Conservation (phyloP, 2,888 invertebrate species). For the Beris morrisii region DNA sequence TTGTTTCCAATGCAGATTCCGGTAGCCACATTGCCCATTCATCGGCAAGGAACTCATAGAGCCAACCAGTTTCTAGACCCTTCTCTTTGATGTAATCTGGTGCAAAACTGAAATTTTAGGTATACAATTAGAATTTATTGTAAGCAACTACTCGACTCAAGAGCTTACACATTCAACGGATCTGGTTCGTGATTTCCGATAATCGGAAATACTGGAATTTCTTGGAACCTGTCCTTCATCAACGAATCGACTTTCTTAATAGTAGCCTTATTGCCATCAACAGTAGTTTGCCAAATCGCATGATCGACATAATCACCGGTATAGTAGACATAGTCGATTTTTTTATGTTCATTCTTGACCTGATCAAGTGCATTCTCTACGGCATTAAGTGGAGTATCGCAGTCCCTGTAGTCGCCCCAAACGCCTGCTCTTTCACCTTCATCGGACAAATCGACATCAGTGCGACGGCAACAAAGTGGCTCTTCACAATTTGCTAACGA, state of each 20-base stretch:
- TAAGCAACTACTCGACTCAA: neutral
- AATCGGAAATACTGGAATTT: constrained; percentile 67
- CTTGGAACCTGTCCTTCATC: constrained; percentile 62
- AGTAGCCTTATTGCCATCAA: constrained; percentile 63
- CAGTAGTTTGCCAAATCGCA: constrained; percentile 82
- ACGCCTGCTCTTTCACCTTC: constrained; percentile 62
- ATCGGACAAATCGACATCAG: constrained; percentile 33
- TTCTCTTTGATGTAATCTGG: constrained; percentile 58
- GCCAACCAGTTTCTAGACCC: constrained; percentile 67
- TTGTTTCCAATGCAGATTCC: constrained; percentile 59
- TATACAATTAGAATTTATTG: neutral
- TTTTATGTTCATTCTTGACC: constrained; percentile 61
- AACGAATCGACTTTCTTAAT: constrained; percentile 60
- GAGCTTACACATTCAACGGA: constrained; percentile 78
- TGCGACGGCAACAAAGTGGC: constrained; percentile 71
- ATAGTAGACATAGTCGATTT: constrained; percentile 72
- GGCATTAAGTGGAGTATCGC: constrained; percentile 74
- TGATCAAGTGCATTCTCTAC: constrained; percentile 68
- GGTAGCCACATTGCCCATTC: constrained; percentile 73
- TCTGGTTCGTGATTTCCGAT: constrained; percentile 85
- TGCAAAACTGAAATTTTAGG: constrained; percentile 60
- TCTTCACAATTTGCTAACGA: constrained; percentile 72
- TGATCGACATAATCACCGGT: constrained; percentile 89
- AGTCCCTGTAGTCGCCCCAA: constrained; percentile 80
- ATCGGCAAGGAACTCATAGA: constrained; percentile 72